Base-by-base conservation (phyloP, 2,888 invertebrate genomes). In the Minunthozetes semirufus region DNA sequence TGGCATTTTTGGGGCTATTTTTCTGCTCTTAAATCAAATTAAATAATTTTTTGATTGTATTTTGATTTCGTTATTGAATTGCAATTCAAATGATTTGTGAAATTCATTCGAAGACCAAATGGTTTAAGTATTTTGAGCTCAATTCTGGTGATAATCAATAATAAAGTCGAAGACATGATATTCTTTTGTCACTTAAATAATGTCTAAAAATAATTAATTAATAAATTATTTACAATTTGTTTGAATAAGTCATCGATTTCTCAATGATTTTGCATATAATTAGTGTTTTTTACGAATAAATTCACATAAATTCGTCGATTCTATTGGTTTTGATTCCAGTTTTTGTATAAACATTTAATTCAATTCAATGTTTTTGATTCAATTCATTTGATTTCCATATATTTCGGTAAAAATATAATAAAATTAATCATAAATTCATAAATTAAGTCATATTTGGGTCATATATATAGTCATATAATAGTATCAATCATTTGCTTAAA, bases 91-190 rank as follows among this genome's bases (percentile, higher is more conserved):
- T 56, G 56, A 56, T 56, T 56, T 11, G 25, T 56, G 56, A 3
- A 17, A 25, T 50, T 1, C 56, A 22, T 25, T 19, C 4, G 25
- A 56, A 22, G 19, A 56, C n/a, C 56, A 19, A 56, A 56, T 22
- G 56, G 22, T 56, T 53, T 22, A 56, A 56, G 25, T 56, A 56
- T 19, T 53, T 53, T 53, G 53, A 53, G 53, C 53, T 53, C 53
- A 53, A 53, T 53, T 53, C 19, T n/a, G 53, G 42, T 13, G 42
- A 42, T 42, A 11, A 56, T 25, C 9, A 17, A 15, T 17, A 22
- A 19, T 19, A 11, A 5, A n/a, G 11, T 25, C n/a, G 11, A 17
- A 19, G 56, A 56, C 17, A 48, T 48, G 11, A 48, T 33, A 48
- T 33, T 33, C 8, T 3, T 33, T 56, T 56, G 22, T 56, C 19